These are phyloP conservation scores for Neolamprologus kungweensis DNA, from an alignment of 2,113 vertebrate genomes.

Conservation along the genomic window DNA sequence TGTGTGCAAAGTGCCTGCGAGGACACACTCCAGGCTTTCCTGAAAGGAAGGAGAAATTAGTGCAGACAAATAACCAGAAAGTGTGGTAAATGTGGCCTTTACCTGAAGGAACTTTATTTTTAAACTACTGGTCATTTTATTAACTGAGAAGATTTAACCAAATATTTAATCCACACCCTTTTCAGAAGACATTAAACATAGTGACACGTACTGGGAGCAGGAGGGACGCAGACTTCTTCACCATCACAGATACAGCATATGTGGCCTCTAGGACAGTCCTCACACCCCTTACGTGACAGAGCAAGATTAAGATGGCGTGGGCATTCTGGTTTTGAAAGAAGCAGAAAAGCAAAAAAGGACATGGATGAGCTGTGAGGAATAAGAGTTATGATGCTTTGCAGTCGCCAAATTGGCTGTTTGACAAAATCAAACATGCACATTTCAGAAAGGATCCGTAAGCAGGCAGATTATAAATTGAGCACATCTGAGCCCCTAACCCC, in stretches of 20 bases:
- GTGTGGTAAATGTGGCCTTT: not conserved
- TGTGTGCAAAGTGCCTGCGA: not conserved
- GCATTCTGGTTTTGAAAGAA: conserved; percentile 26
- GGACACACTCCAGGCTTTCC: conserved; percentile 58
- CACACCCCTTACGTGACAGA: conserved; percentile 46
- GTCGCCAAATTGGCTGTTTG: not conserved
- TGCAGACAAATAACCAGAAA: not conserved
- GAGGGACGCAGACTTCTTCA: conserved; percentile 57
- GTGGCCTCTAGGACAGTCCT: conserved; percentile 42
- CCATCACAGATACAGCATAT: conserved; percentile 62
- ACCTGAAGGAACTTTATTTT: not conserved
- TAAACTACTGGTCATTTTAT: not conserved
- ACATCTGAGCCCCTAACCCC: not conserved
- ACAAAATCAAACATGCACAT: not conserved
- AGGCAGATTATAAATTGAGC: not conserved
- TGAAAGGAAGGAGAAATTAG: not conserved
- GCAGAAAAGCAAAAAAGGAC: not conserved
- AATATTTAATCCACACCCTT: not conserved
- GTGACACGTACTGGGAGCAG: conserved; percentile 40
- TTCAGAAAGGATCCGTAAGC: not conserved
- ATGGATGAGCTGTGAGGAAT: not conserved
- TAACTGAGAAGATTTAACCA: not conserved
- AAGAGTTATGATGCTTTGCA: not conserved
- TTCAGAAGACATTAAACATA: not conserved
- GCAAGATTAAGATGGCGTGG: conserved; percentile 22